Base-by-base conservation (phyloP, 1,140 invertebrate genomes). In the Hylaeus anthracinus region DNA sequence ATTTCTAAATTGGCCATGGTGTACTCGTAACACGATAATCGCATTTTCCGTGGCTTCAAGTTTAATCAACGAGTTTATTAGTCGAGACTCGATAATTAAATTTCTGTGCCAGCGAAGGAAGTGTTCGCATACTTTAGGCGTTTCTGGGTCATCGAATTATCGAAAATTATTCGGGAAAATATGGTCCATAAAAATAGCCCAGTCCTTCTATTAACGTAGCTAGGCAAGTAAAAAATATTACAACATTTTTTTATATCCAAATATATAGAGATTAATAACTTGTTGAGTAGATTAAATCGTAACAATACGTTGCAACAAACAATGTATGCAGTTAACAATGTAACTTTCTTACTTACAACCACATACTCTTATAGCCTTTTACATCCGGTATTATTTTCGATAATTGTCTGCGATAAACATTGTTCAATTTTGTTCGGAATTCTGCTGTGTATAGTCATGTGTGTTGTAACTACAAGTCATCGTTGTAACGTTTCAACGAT, bases 131-230 rank as follows among this genome's bases (percentile, higher is more conserved):
- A 53, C n/a, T 75, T 45, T 14, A 8, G 8, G 15, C 51, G 39
- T 45, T 70, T 70, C 65, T 60, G 9, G 55, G 55, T 70, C 14
- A 60, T 37, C 14, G 26, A 51, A 51, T 76, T 66, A 75, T 65
- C 26, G 26, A 26, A 26, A 66, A 75, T 73, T 63, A 26, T 39
- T 63, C 45, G 3, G 14, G 43, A 10, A 51, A 51, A 67, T 26
- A 9, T 74, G 48, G 45, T 12, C 71, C 71, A n/a, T 63, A 10
- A 72, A 72, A 58, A 10, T 9, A 9, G 8, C 41, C 43, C 14
- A 8, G 5, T 37, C 15, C 12, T 15, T 58, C 15, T 58, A 48
- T 0, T 14, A n/a, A 45, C 41, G 10, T 14, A 26, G 8, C 5
- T 39, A 14, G 43, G 41, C 39, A 45, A n/a, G 37, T 8, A 48